Evolutionary conservation across 2,888 invertebrate genomes (phyloP).

Genomic region (Dolomedes plantarius): DNA sequence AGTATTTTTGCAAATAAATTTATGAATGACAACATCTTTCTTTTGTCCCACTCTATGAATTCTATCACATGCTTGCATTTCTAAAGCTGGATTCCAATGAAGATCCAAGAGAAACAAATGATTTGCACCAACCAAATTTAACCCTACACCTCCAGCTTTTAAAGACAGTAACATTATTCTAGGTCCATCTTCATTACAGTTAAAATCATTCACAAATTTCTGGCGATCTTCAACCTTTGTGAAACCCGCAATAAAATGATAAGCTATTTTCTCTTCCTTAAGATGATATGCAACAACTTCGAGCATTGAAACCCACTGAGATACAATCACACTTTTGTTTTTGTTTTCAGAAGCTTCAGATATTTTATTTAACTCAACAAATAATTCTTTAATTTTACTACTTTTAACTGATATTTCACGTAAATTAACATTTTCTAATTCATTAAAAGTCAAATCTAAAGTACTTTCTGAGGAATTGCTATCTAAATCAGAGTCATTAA

Average conservation of each 20-base stretch:
- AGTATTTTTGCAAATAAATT: slow-evolving; percentile 85
- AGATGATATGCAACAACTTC: slow-evolving; percentile 84
- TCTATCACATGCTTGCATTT: slow-evolving; percentile 95
- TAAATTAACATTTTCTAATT: neutral
- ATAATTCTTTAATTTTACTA: slow-evolving; percentile 34
- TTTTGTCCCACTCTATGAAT: slow-evolving; percentile 93
- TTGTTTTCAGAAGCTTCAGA: slow-evolving; percentile 10
- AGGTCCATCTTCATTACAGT: slow-evolving; percentile 80
- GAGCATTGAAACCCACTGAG: slow-evolving; percentile 93
- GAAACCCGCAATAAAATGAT: slow-evolving; percentile 85
- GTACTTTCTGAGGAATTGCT: neutral
- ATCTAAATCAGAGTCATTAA: neutral
- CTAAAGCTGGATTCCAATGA: slow-evolving; percentile 98
- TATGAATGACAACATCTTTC: slow-evolving; percentile 87
- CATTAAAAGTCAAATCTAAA: neutral
- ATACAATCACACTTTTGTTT: slow-evolving; percentile 83
- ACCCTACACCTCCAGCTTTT: slow-evolving; percentile 94
- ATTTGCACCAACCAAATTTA: slow-evolving; percentile 94
- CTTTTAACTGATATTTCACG: slow-evolving; percentile 17
- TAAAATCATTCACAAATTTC: slow-evolving; percentile 84
- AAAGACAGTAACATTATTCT: slow-evolving; percentile 87
- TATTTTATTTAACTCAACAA: slow-evolving; percentile 23
- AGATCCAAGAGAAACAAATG: slow-evolving; percentile 92
- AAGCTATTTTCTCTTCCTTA: slow-evolving; percentile 78
- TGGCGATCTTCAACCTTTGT: slow-evolving; percentile 85